A percentile compares a stretch with the other conserved stretches of the same genome.
Evolutionary conservation across 2,888 invertebrate genomes (phyloP).

Genomic region (Elysia crispata): DNA sequence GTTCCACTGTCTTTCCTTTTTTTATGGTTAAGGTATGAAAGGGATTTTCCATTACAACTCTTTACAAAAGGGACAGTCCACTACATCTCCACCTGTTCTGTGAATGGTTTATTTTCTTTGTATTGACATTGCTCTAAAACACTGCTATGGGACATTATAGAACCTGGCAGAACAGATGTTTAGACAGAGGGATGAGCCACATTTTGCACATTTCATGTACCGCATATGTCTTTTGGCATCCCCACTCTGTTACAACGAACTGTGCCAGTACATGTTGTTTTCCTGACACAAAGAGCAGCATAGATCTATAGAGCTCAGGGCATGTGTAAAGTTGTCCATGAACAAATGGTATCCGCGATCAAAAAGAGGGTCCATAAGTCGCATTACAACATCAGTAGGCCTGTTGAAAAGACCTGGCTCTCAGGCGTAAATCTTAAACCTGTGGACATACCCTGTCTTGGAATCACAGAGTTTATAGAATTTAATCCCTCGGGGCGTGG

Average conservation of each 20-base stretch:
- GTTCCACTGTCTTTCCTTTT: too few relatives aligned
- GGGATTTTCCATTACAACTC: too few relatives aligned
- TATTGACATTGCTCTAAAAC: too few relatives aligned
- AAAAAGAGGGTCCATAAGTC: constrained; percentile 31
- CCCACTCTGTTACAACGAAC: neutral
- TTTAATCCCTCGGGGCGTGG: constrained; percentile 30
- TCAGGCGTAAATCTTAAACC: constrained; percentile 30
- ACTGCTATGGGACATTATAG: too few relatives aligned
- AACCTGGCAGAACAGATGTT: too few relatives aligned
- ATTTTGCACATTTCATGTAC: too few relatives aligned
- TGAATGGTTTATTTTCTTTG: too few relatives aligned
- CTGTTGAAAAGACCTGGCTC: constrained; percentile 11
- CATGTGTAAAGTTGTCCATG: constrained; percentile 18
- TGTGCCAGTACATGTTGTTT: neutral
- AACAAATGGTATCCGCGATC: constrained; percentile 3
- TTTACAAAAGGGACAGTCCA: too few relatives aligned
- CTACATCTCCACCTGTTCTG: too few relatives aligned
- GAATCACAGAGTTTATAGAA: constrained; percentile 30
- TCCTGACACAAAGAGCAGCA: neutral
- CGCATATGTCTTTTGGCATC: neutral
- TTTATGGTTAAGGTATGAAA: too few relatives aligned
- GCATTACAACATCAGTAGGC: constrained; percentile 22
- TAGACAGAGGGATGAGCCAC: too few relatives aligned
- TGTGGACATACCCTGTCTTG: constrained; percentile 10
- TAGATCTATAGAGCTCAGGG: constrained; percentile 13